Evolutionary conservation across 2,888 invertebrate species (phyloP).

Genomic region (Tetramorium bicarinatum): DNA sequence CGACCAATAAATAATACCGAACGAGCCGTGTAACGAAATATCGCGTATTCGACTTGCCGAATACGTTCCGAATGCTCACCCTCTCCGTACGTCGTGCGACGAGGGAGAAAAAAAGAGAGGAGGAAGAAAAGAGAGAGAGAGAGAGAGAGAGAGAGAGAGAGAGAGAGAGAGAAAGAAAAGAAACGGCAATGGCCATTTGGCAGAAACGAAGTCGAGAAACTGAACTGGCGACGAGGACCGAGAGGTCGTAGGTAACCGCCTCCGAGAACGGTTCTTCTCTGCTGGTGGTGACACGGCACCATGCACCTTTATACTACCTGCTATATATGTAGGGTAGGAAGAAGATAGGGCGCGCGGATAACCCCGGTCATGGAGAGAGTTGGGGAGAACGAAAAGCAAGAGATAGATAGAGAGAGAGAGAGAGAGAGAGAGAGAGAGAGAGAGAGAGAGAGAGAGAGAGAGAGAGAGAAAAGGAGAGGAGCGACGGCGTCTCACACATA

Average conservation of each 20-base stretch:
- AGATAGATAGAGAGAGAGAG: neutral
- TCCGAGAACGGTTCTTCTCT: slow-evolving; percentile 28
- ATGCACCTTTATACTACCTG: neutral
- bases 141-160: too few species aligned
- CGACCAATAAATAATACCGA: slow-evolving; percentile 57
- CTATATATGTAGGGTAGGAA: slow-evolving; percentile 20
- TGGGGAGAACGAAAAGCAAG: slow-evolving; percentile 1
- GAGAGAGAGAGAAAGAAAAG: neutral
- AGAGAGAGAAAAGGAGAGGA: neutral
- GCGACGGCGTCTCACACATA: neutral
- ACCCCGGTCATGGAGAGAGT: neutral
- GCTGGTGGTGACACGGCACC: slow-evolving; percentile 39
- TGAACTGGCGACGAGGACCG: slow-evolving; percentile 23
- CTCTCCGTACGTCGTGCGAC: neutral
- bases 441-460: slow-evolving; percentile 6
- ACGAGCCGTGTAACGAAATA: slow-evolving; percentile 44
- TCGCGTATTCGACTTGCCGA: slow-evolving; percentile 33
- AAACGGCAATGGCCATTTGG: slow-evolving; percentile 36
- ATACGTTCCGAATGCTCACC: slow-evolving; percentile 41
- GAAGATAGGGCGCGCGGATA: slow-evolving; percentile 38
- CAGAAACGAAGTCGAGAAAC: slow-evolving; percentile 47
- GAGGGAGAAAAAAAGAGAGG: neutral
- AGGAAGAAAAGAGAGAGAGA: neutral
- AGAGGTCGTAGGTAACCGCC: slow-evolving; percentile 40
- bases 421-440: neutral